Evolutionary conservation across 2,888 invertebrate genomes (phyloP), one percentile per base, ranked within the genome.

Genomic region (Tupiocoris notatus): DNA sequence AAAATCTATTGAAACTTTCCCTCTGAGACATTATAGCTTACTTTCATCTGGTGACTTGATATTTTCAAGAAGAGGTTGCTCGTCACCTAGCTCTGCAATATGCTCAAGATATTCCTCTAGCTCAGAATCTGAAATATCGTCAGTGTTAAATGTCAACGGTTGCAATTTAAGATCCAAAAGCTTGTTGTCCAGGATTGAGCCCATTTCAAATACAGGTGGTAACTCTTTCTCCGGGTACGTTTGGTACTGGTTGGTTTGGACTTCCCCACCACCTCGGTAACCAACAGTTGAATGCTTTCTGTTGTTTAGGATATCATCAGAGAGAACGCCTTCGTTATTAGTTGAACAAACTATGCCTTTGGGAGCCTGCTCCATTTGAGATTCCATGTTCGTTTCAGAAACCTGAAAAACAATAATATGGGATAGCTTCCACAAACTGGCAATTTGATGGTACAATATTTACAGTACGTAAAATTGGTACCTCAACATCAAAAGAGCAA

Each of bases 101-200:
- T 73, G 73, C 21, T 84, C 83, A 25, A 86, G 81, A 80, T 85
- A 85, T 67, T 83, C 83, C 68, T 82, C 84, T 54, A 85, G 80
- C 79, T 85, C 84, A 54, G 84, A 83, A 75, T 85, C 85, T 0
- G 84, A 83, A 70, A 85, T 81, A 77, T 85, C 82, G 39, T 79
- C 77, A n/a, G 57, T 58, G 59, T 78, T 78, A 57, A 79, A 79
- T n/a, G 76, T 77, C 21, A 77, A 25, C 9, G 78, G 77, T n/a
- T 66, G 59, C 58, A 78, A 39, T 63, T 77, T 73, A 22, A 73
- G 39, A 21, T 73, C 73, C 12, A 62, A 25, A 61, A 73, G 23
- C 21, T 61, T 61, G 20, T 62, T 73, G 12, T 61, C 74, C 56
- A 76, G 39, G 1, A 79, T 22, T 9, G 71, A 62, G 12, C 62